Evolutionary conservation across 2,113 vertebrate species (phyloP).

Genomic region (Taurulus bubalis): DNA sequence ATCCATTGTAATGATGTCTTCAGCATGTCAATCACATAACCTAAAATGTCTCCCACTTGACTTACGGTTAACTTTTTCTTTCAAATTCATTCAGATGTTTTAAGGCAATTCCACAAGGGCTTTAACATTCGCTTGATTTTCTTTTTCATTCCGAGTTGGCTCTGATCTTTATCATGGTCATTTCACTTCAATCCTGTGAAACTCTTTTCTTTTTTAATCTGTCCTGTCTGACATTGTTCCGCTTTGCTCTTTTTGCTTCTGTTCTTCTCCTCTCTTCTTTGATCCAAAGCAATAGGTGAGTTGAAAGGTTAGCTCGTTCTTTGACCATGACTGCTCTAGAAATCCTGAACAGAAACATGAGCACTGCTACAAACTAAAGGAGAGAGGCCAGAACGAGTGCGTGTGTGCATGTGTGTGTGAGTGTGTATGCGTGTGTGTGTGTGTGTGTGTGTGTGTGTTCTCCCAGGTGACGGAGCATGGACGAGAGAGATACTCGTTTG

Average conservation of each 20-base stretch:
- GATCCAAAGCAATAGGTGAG: slow-evolving; percentile 67
- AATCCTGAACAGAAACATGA: slow-evolving; percentile 53
- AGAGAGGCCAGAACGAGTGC: slow-evolving; percentile 23
- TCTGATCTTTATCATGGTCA: slow-evolving; percentile 72
- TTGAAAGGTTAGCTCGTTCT: slow-evolving; percentile 66
- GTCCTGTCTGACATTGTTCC: slow-evolving; percentile 55
- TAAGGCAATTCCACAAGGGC: slow-evolving; percentile 4
- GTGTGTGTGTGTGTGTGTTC: slow-evolving; percentile 44
- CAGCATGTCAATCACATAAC: neutral
- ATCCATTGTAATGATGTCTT: neutral
- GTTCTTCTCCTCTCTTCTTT: slow-evolving; percentile 54
- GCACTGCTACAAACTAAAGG: slow-evolving; percentile 41
- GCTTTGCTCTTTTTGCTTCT: slow-evolving; percentile 50
- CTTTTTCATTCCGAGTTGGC: slow-evolving; percentile 26
- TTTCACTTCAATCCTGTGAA: slow-evolving; percentile 59
- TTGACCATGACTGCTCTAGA: slow-evolving; percentile 51
- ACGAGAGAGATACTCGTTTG: slow-evolving; percentile 74
- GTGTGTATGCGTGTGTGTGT: slow-evolving; percentile 23
- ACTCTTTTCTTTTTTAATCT: slow-evolving; percentile 58
- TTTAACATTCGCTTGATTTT: slow-evolving; percentile 50
- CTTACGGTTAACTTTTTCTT: slow-evolving; percentile 1
- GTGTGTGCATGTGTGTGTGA: neutral
- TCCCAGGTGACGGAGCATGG: slow-evolving; percentile 74
- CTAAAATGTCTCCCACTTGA: neutral
- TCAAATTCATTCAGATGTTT: slow-evolving; percentile 11